Evolutionary conservation across 2,113 vertebrate genomes (phyloP).

Genomic region (Leucopsar rothschildi): DNA sequence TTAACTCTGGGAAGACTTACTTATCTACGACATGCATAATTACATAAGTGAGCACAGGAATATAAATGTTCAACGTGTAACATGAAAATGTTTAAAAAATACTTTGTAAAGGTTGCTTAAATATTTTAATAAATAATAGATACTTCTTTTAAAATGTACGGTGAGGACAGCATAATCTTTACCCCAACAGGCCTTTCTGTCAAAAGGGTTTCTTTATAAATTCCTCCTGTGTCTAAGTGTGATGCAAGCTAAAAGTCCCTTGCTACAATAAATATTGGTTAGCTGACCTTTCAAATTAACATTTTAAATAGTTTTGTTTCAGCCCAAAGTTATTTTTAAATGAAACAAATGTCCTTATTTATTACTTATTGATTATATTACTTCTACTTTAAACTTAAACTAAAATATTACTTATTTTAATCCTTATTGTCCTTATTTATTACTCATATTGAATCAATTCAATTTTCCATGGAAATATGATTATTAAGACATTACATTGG

Average conservation of each 20-base stretch:
- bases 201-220: constrained; percentile 19
- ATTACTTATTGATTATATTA: neutral
- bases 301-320: constrained; percentile 47
- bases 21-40: neutral
- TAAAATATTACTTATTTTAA: no score
- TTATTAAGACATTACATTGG: neutral
- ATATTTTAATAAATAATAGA: neutral
- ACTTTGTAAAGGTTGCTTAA: neutral
- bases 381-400: no score
- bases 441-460: constrained; percentile 1
- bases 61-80: neutral
- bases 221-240: constrained; percentile 28
- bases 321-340: constrained; percentile 49
- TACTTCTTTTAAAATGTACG: neutral
- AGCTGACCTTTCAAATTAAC: constrained; percentile 39
- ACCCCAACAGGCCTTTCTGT: neutral
- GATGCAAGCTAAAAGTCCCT: constrained; percentile 25
- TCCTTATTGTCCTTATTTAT: constrained; percentile 13
- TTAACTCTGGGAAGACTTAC: neutral
- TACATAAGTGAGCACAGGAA: neutral
- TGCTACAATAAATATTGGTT: constrained; percentile 35
- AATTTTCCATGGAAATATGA: constrained; percentile 5
- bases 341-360: constrained; percentile 33
- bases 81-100: neutral
- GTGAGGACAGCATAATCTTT: neutral